phyloP scores from a whole-genome alignment of 2,888 invertebrate genomes.

The Anthophora plumipes region DNA sequence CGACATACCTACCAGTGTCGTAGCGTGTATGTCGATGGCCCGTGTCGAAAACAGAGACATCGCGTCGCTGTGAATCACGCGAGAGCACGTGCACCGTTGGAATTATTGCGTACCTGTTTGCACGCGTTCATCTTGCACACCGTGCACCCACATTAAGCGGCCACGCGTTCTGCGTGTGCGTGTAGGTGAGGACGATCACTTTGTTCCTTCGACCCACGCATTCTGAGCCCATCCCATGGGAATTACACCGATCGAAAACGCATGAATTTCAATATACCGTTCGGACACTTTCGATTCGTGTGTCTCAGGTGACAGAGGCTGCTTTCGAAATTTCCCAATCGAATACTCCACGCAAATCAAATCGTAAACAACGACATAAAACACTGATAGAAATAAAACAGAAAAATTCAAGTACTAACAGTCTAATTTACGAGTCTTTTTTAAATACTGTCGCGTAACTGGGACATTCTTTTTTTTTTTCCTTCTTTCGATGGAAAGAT shows the following conservation, averaged over 20 bases:
- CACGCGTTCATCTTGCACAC: slow-evolving; percentile 60
- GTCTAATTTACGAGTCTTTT: background rate
- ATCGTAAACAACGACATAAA: background rate
- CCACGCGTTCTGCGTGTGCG: slow-evolving; percentile 31
- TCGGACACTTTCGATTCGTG: background rate
- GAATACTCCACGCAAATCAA: no score
- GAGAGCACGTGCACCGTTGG: slow-evolving; percentile 55
- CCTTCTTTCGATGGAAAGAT: background rate
- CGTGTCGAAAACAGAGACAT: slow-evolving; percentile 51
- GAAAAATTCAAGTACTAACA: background rate
- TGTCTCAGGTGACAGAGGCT: background rate
- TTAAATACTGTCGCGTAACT: background rate
- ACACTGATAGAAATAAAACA: background rate
- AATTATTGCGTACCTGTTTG: slow-evolving; percentile 66
- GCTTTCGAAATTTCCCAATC: background rate
- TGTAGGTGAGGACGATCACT: slow-evolving; percentile 55
- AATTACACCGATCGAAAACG: slow-evolving; percentile 37
- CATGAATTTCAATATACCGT: slow-evolving; percentile 35
- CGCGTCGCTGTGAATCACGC: slow-evolving; percentile 53
- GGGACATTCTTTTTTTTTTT: background rate
- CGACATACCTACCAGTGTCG: background rate
- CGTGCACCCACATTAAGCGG: slow-evolving; percentile 48
- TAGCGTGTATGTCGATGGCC: slow-evolving; percentile 17
- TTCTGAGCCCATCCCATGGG: slow-evolving; percentile 37
- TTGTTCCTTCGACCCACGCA: slow-evolving; percentile 59